These are phyloP conservation scores for Melitaea cinxia DNA, from an alignment of 1,140 invertebrate genomes.

Conservation along the genomic window DNA sequence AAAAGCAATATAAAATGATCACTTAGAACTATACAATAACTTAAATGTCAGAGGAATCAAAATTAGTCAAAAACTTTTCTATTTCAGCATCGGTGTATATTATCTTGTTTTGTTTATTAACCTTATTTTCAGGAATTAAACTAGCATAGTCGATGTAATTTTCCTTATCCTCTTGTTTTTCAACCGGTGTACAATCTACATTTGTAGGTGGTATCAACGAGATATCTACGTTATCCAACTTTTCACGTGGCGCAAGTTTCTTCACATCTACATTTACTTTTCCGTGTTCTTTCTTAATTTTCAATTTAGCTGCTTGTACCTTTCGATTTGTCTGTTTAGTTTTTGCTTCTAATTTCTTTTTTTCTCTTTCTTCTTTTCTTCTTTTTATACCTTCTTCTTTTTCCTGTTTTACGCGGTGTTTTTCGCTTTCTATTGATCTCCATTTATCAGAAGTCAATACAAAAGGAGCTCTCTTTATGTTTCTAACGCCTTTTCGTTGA, in stretches of 20 bases:
- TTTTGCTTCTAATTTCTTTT: conserved; percentile 23
- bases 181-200: conserved; percentile 17
- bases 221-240: conserved; percentile 8
- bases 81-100: conserved; percentile 25
- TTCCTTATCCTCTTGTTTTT: conserved; percentile 23
- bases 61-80: conserved; percentile 14
- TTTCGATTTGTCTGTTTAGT: conserved; percentile 14
- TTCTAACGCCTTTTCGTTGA: conserved; percentile 17
- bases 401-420: background rate
- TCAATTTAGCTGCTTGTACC: conserved; percentile 9
- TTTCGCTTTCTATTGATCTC: conserved; percentile 24
- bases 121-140: conserved; percentile 19
- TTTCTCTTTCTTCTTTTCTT: conserved; percentile 10
- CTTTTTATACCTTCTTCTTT: conserved; percentile 2
- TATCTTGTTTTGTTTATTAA: conserved; percentile 11
- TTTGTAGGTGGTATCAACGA: conserved; percentile 22
- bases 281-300: conserved; percentile 8
- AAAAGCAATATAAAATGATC: too few species aligned
- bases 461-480: conserved; percentile 20
- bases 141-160: conserved; percentile 10
- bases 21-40: too few species aligned
- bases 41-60: background rate
- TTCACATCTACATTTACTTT: too few species aligned
- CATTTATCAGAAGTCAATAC: conserved; percentile 11
- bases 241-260: conserved; percentile 1